These are phyloP conservation scores for Gryllus bimaculatus DNA, from an alignment of 1,140 invertebrate genomes.

Conservation along the genomic window DNA sequence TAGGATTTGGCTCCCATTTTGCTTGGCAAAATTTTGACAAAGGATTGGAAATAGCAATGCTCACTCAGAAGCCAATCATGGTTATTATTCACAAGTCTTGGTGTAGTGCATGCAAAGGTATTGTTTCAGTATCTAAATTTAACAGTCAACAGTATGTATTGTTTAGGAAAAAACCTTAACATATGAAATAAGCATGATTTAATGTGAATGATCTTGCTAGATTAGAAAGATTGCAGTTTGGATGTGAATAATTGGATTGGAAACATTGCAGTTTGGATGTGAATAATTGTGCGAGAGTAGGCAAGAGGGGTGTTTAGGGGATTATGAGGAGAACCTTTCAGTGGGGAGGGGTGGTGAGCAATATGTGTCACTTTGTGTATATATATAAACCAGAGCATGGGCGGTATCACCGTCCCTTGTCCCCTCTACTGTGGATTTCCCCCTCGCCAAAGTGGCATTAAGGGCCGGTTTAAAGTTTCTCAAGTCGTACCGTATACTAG, in stretches of 20 bases:
- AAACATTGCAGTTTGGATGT: background rate
- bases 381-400: too few relatives aligned
- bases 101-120: conserved; percentile 50
- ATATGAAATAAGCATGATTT: background rate
- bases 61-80: conserved; percentile 46
- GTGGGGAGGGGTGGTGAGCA: too few relatives aligned
- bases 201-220: background rate
- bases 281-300: too few relatives aligned
- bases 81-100: conserved; percentile 52
- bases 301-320: too few relatives aligned
- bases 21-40: conserved; percentile 35
- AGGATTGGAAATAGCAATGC: conserved; percentile 34
- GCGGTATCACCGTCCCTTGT: too few relatives aligned
- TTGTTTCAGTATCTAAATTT: background rate
- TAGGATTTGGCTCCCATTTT: conserved; percentile 19
- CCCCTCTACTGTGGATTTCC: too few relatives aligned
- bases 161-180: background rate
- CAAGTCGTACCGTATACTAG: too few relatives aligned
- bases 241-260: background rate
- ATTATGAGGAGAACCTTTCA: too few relatives aligned
- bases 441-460: too few relatives aligned
- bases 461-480: too few relatives aligned
- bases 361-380: too few relatives aligned
- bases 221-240: background rate
- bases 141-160: background rate